These are phyloP conservation scores for Crax fasciolata DNA, from an alignment of 2,797 vertebrate species.

Conservation along the genomic window DNA sequence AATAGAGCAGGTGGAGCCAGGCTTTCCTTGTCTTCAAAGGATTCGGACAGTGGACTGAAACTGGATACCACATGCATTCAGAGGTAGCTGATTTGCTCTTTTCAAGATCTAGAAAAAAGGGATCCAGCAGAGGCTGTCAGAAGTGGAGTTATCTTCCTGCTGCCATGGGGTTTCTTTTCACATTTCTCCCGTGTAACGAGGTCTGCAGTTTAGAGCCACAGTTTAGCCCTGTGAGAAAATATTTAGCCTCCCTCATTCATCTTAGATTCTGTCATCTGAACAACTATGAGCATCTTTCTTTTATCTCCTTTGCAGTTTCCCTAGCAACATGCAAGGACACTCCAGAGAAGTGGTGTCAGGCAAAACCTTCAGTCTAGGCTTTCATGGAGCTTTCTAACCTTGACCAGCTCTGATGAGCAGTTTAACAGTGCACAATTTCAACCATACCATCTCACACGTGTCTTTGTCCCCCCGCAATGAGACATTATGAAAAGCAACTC, in stretches of 20 bases:
- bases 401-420: constrained; percentile 10
- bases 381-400: constrained; percentile 40
- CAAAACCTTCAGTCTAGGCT: constrained; percentile 1
- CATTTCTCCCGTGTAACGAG: neutral
- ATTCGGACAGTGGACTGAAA: neutral
- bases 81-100: neutral
- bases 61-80: neutral
- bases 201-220: neutral
- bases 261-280: constrained; percentile 25
- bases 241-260: constrained; percentile 31
- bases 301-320: constrained; percentile 43
- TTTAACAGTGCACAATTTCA: constrained; percentile 23
- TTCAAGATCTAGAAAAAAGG: neutral
- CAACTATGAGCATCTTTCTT: neutral
- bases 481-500: neutral
- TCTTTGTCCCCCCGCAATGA: neutral
- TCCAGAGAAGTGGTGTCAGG: constrained; percentile 9
- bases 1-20: neutral
- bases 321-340: constrained; percentile 53
- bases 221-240: constrained; percentile 8
- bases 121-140: neutral
- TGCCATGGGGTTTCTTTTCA: neutral
- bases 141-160: neutral
- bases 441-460: neutral
- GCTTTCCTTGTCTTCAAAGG: neutral